Evolutionary conservation across 2,888 invertebrate genomes (phyloP).

Genomic region (Cantharis rustica): DNA sequence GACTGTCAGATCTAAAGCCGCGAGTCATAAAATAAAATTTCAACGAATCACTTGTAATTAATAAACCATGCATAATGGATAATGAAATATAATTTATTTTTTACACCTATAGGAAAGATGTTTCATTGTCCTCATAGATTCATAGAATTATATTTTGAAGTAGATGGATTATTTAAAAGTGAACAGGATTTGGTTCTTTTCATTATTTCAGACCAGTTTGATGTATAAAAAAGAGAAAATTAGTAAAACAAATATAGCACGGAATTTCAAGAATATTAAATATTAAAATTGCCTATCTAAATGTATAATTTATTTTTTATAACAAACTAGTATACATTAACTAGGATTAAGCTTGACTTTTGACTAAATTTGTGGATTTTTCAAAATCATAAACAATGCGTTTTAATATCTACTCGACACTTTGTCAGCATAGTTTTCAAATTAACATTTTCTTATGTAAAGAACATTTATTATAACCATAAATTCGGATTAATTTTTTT

Average conservation of each 20-base stretch:
- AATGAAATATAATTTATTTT: background rate
- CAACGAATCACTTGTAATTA: background rate
- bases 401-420: slow-evolving; percentile 17
- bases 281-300: slow-evolving; percentile 21
- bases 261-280: slow-evolving; percentile 33
- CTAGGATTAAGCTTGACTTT: slow-evolving; percentile 14
- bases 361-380: slow-evolving; percentile 19
- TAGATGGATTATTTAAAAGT: background rate
- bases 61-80: background rate
- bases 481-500: slow-evolving; percentile 7
- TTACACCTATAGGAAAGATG: background rate
- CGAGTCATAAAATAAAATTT: background rate
- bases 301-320: slow-evolving; percentile 15
- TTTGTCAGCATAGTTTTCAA: slow-evolving; percentile 11
- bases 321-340: slow-evolving; percentile 5
- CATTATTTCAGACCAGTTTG: background rate
- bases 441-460: slow-evolving; percentile 8
- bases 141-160: background rate
- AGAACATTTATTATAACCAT: background rate
- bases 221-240: slow-evolving; percentile 29
- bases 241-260: slow-evolving; percentile 41
- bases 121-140: background rate
- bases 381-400: slow-evolving; percentile 17
- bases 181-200: background rate
- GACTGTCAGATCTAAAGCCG: background rate